phyloP scores from a whole-genome alignment of 1,140 invertebrate genomes.

The Oryzaephilus surinamensis region DNA sequence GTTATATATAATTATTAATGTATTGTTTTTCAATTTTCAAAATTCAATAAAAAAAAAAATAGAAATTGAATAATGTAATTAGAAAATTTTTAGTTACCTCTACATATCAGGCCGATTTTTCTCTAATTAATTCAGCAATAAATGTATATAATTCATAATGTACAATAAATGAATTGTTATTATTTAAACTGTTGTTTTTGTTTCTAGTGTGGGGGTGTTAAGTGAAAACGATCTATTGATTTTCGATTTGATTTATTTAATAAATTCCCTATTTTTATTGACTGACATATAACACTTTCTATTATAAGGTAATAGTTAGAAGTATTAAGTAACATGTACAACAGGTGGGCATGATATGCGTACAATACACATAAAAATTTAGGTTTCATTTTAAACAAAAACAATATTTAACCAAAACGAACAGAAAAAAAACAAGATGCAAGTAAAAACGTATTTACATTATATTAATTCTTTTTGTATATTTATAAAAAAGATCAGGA shows the following conservation, averaged over 20 bases:
- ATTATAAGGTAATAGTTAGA: too few relatives aligned
- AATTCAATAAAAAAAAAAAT: too few relatives aligned
- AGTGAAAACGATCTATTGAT: too few relatives aligned
- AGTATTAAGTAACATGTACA: conserved; percentile 28
- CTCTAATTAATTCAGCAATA: conserved; percentile 18
- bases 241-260: conserved; percentile 25
- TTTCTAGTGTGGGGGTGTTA: too few relatives aligned
- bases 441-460: neutral
- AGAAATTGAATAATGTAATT: conserved; percentile 9
- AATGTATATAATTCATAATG: too few relatives aligned
- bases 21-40: too few relatives aligned
- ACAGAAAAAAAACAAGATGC: neutral
- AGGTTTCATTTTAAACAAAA: conserved; percentile 17
- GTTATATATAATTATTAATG: too few relatives aligned
- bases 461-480: neutral
- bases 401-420: conserved; percentile 11
- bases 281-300: conserved; percentile 28
- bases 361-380: conserved; percentile 15
- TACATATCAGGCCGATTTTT: conserved; percentile 14
- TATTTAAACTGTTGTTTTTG: conserved; percentile 12
- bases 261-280: conserved; percentile 27
- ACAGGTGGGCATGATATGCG: conserved; percentile 21
- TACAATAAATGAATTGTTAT: conserved; percentile 19
- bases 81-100: conserved; percentile 16
- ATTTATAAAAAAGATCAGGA: neutral